Evolutionary conservation across 2,113 vertebrate species (phyloP).

Genomic region (Leptosomus discolor): DNA sequence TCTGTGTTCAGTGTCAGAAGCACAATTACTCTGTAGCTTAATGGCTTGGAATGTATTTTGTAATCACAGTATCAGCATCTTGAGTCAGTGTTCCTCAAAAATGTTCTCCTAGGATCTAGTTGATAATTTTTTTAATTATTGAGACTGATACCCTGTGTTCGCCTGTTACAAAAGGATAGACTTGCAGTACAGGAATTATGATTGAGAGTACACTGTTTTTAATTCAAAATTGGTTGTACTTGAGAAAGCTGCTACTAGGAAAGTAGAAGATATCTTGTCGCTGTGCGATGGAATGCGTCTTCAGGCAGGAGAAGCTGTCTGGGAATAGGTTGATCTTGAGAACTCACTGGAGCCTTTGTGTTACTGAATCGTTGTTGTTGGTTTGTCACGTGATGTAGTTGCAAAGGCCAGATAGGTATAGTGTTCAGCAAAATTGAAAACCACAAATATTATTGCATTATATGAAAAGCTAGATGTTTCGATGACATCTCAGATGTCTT

Average conservation of each 20-base stretch:
- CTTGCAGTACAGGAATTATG: neutral
- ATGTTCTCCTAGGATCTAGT: neutral
- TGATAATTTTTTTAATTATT: neutral
- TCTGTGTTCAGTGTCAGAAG: neutral
- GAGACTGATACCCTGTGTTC: neutral
- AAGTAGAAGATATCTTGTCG: neutral
- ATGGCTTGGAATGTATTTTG: neutral
- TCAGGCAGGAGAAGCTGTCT: neutral
- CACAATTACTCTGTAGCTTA: neutral
- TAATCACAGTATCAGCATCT: neutral
- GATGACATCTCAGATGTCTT: neutral
- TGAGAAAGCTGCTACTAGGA: neutral
- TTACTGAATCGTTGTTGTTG: neutral
- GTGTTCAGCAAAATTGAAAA: neutral
- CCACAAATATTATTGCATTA: neutral
- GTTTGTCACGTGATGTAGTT: neutral
- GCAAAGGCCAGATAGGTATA: neutral
- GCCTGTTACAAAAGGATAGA: neutral
- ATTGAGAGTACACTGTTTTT: neutral
- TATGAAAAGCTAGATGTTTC: neutral
- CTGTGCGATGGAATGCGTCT: neutral
- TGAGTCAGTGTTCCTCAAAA: neutral
- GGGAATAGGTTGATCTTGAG: neutral
- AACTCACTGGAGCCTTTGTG: neutral
- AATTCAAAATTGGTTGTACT: neutral